phyloP scores from a whole-genome alignment of 1,140 invertebrate genomes.

The Contarinia nasturtii region DNA sequence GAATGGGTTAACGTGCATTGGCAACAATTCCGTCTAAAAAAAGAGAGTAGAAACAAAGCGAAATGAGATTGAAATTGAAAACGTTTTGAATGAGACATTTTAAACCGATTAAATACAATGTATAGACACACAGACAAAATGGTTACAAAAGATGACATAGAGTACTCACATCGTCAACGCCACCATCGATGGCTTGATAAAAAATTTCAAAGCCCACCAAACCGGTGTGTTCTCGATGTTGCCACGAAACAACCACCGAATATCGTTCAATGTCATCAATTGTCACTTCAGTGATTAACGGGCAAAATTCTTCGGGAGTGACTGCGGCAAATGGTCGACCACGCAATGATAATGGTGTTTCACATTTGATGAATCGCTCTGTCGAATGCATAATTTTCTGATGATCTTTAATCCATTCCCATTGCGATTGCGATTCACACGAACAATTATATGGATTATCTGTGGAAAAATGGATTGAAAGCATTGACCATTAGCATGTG shows the following conservation, averaged over 20 bases:
- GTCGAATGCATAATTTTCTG: slow-evolving; percentile 38
- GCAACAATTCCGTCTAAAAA: slow-evolving; percentile 35
- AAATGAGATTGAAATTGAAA: not conserved
- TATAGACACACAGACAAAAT: slow-evolving; percentile 7
- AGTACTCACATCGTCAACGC: not conserved
- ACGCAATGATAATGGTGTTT: slow-evolving; percentile 54
- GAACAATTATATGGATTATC: slow-evolving; percentile 68
- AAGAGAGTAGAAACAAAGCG: not conserved
- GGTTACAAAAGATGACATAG: slow-evolving; percentile 5
- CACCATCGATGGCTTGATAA: slow-evolving; percentile 54
- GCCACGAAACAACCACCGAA: slow-evolving; percentile 74
- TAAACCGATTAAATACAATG: not conserved
- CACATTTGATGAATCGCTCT: slow-evolving; percentile 44
- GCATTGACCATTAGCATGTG: too few species aligned
- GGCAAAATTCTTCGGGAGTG: slow-evolving; percentile 63
- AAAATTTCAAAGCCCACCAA: slow-evolving; percentile 70
- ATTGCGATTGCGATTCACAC: slow-evolving; percentile 66
- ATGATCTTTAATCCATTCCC: slow-evolving; percentile 76
- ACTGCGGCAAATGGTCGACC: slow-evolving; percentile 55
- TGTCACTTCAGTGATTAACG: slow-evolving; percentile 57
- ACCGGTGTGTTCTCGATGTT: slow-evolving; percentile 68
- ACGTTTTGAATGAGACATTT: not conserved
- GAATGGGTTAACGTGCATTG: slow-evolving; percentile 43
- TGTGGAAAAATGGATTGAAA: slow-evolving; percentile 27
- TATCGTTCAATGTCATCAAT: slow-evolving; percentile 76